Percentiles rank a stretch among this genome's conserved stretches.
These are phyloP conservation scores for Crax fasciolata DNA, from an alignment of 2,797 vertebrate genomes.

Conservation along the genomic window DNA sequence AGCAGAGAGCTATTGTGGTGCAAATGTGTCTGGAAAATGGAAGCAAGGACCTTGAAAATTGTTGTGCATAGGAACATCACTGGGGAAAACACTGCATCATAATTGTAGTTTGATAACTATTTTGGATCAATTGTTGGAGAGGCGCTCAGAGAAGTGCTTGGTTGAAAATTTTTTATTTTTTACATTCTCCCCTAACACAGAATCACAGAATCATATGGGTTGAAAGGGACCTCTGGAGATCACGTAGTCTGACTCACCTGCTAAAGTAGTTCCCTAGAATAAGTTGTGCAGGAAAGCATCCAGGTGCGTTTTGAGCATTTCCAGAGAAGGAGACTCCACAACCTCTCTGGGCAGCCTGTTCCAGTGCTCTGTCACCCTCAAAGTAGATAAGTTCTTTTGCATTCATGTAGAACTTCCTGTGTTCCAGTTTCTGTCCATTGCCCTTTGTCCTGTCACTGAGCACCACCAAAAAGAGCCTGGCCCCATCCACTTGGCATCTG, in stretches of 20 bases:
- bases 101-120: not conserved
- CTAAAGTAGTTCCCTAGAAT: not conserved
- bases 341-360: not conserved
- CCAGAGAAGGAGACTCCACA: not conserved
- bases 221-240: no score
- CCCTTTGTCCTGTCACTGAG: no score
- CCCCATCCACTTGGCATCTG: no score
- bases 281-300: not conserved
- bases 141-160: not conserved
- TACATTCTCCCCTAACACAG: not conserved
- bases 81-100: not conserved
- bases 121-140: not conserved
- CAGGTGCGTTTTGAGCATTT: not conserved
- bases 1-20: not conserved
- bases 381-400: not conserved
- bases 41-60: not conserved
- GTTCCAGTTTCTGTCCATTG: not conserved
- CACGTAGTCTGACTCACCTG: no score
- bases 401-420: no score
- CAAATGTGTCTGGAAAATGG: not conserved
- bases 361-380: not conserved
- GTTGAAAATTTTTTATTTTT: not conserved
- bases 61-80: not conserved
- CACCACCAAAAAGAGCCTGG: no score
- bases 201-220: no score